Conservation (phyloP, 53 echinoderm and acorn worm genomes). For the Henricia sp. region DNA sequence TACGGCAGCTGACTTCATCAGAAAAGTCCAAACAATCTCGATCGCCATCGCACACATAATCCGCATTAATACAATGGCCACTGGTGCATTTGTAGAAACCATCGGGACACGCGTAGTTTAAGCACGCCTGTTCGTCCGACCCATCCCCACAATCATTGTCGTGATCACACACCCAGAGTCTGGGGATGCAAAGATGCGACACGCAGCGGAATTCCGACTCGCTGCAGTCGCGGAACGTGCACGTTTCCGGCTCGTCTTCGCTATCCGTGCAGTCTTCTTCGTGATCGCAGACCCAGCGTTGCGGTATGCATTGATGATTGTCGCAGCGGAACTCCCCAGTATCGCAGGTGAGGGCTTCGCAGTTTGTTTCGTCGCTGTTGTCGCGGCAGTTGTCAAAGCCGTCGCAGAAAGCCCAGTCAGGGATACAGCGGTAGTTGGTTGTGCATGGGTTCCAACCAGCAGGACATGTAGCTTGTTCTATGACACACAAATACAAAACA, state of each 20-base stretch:
- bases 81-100: constrained; percentile 63
- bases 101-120: constrained; percentile 27
- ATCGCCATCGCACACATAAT: constrained; percentile 79
- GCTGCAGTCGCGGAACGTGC: constrained; percentile 45
- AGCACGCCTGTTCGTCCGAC: constrained; percentile 38
- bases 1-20: constrained; percentile 93
- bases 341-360: constrained; percentile 63
- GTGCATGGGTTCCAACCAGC: constrained; percentile 78
- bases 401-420: constrained; percentile 78
- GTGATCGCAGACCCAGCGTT: constrained; percentile 81
- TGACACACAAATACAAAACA: background rate
- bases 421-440: constrained; percentile 92
- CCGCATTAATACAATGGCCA: constrained; percentile 75
- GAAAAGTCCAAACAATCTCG: constrained; percentile 83
- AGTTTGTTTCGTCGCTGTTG: constrained; percentile 87
- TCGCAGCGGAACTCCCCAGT: constrained; percentile 81
- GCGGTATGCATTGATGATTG: constrained; percentile 75
- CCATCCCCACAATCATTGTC: constrained; percentile 67
- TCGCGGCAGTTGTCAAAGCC: constrained; percentile 87
- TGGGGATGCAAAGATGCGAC: constrained; percentile 59
- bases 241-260: constrained; percentile 68
- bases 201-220: constrained; percentile 65
- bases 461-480: constrained; percentile 64
- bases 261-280: constrained; percentile 80
- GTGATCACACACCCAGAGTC: constrained; percentile 72